Percentiles rank a stretch among this genome's conserved stretches.
phyloP scores from a whole-genome alignment of 2,113 vertebrate genomes.

The Sisor rabdophorus region DNA sequence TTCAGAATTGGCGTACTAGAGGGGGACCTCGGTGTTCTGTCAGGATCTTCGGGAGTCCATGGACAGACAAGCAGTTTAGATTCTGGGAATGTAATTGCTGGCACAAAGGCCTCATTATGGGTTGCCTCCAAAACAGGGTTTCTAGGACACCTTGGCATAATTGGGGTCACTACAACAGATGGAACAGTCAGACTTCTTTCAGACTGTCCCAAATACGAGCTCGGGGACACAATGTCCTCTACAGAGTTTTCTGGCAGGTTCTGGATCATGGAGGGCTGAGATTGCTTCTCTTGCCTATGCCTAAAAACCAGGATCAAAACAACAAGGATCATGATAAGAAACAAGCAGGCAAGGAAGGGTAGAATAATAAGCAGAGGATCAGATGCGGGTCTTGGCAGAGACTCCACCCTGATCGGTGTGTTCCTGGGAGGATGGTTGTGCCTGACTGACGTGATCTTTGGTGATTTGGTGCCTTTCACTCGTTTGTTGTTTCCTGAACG shows the following conservation, averaged over 20 bases:
- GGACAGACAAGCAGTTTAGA: constrained; percentile 57
- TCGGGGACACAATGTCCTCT: constrained; percentile 39
- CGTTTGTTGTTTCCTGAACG: constrained; percentile 60
- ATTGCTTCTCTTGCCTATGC: constrained; percentile 69
- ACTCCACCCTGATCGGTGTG: constrained; percentile 50
- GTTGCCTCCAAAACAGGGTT: constrained; percentile 44
- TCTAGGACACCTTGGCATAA: constrained; percentile 57
- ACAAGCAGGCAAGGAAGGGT: constrained; percentile 69
- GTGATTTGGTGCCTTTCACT: constrained; percentile 36
- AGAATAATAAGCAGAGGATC: constrained; percentile 71
- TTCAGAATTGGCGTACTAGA: constrained; percentile 72
- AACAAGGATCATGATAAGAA: constrained; percentile 67
- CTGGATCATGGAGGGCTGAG: constrained; percentile 58
- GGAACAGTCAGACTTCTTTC: constrained; percentile 73
- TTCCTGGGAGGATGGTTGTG: constrained; percentile 40
- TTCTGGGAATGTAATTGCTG: constrained; percentile 44
- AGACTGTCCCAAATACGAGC: constrained; percentile 49
- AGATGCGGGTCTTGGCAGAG: constrained; percentile 60
- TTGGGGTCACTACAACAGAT: constrained; percentile 77
- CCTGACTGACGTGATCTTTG: constrained; percentile 41
- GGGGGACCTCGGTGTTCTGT: constrained; percentile 64
- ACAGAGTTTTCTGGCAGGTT: constrained; percentile 56
- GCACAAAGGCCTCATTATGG: constrained; percentile 52
- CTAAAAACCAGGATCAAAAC: constrained; percentile 71
- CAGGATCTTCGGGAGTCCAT: constrained; percentile 71